Conservation (phyloP, 2,113 vertebrate genomes). For the Phalacrocorax carbo region DNA sequence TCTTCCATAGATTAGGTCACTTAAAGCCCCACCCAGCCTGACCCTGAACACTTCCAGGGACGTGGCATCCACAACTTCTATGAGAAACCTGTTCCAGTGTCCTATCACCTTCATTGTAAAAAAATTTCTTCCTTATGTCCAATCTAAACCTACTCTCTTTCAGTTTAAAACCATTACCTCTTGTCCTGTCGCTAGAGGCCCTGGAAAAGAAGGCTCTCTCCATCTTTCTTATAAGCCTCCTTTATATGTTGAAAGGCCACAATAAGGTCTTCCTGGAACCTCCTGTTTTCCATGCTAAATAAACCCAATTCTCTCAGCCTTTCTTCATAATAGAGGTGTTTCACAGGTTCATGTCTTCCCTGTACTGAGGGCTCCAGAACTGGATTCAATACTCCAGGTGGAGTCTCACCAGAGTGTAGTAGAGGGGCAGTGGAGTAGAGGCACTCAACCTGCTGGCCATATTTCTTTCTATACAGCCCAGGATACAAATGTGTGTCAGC, state of each 20-base stretch:
- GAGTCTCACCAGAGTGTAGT: background rate
- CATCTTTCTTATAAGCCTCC: too few species aligned
- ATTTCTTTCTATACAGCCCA: background rate
- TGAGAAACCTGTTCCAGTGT: background rate
- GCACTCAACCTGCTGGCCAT: accelerated
- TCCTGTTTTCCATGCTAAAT: too few species aligned
- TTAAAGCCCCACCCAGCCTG: background rate
- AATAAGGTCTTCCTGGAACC: too few species aligned
- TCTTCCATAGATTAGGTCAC: background rate
- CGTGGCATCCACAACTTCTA: too few species aligned
- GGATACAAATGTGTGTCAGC: background rate
- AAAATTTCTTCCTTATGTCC: background rate
- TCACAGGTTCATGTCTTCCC: too few species aligned
- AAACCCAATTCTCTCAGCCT: too few species aligned
- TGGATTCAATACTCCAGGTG: background rate
- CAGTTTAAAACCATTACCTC: background rate
- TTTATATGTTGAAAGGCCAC: too few species aligned
- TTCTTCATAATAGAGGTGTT: too few species aligned
- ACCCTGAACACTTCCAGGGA: background rate
- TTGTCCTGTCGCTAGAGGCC: background rate
- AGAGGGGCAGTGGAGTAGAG: background rate
- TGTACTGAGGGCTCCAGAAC: too few species aligned
- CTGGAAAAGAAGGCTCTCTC: too few species aligned
- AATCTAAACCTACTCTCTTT: background rate
- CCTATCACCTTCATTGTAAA: background rate